phyloP scores from a whole-genome alignment of 2,888 invertebrate species.

The Xylophagus ater region DNA sequence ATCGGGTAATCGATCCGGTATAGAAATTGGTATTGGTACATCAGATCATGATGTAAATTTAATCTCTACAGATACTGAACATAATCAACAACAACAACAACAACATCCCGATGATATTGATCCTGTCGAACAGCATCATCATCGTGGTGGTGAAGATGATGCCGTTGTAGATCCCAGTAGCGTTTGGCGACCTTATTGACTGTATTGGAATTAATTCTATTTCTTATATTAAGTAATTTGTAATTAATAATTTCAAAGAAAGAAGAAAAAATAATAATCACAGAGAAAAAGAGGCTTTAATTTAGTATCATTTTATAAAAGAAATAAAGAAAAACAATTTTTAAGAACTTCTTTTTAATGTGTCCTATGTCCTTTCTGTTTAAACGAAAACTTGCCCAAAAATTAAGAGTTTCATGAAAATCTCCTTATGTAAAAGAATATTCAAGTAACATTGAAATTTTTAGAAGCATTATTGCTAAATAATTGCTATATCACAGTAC shows the following conservation, averaged over 20 bases:
- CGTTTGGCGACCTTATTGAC: conserved; percentile 72
- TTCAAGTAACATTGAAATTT: no score
- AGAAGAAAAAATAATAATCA: background rate
- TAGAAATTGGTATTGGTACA: conserved; percentile 43
- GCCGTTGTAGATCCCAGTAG: conserved; percentile 40
- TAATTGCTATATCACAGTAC: no score
- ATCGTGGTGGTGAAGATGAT: conserved; percentile 26
- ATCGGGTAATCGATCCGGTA: conserved; percentile 35
- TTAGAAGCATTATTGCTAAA: no score
- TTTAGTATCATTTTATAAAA: no score
- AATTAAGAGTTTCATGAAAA: no score
- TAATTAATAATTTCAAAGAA: background rate
- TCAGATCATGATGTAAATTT: conserved; percentile 33
- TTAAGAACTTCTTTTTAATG: no score
- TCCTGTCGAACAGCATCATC: conserved; percentile 18
- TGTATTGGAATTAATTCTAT: conserved; percentile 14
- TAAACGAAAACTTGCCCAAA: no score
- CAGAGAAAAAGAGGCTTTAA: conserved; percentile 8
- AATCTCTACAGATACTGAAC: conserved; percentile 25
- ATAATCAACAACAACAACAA: conserved; percentile 35
- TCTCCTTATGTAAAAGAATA: no score
- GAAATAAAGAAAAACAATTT: no score
- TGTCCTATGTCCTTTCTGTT: no score
- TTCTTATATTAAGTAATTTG: no score
- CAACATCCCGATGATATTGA: conserved; percentile 32